Percentiles rank a stretch among this genome's conserved stretches.
phyloP scores from a whole-genome alignment of 2,113 vertebrate species.

The Atractosteus spatula region DNA sequence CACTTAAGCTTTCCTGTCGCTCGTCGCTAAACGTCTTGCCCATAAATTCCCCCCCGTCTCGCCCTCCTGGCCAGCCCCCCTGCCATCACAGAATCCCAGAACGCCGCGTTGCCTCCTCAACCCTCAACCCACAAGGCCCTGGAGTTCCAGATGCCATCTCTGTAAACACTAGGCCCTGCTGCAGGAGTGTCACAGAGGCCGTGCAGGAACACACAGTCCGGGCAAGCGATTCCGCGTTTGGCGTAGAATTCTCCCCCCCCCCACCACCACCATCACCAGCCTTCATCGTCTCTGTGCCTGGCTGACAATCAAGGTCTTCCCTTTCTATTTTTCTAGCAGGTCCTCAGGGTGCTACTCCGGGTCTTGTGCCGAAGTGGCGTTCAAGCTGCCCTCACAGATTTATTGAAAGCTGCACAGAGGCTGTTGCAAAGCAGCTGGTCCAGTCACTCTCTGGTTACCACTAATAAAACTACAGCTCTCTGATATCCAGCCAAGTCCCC shows the following conservation, averaged over 20 bases:
- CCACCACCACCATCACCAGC: slow-evolving; percentile 5
- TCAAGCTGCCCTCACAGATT: slow-evolving; percentile 18
- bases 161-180: no score
- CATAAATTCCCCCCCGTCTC: no score
- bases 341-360: slow-evolving; percentile 4
- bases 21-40: no score
- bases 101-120: no score
- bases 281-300: slow-evolving; percentile 12
- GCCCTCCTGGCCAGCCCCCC: no score
- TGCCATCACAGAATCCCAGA: no score
- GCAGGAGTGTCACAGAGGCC: no score
- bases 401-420: slow-evolving; percentile 35
- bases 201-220: background rate
- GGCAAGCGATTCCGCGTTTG: background rate
- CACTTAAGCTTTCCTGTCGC: no score
- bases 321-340: background rate
- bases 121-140: no score
- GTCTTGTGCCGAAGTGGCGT: background rate
- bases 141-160: no score
- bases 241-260: background rate
- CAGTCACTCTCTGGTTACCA: slow-evolving; percentile 15
- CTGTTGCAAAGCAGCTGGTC: slow-evolving; percentile 18
- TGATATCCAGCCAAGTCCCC: slow-evolving; percentile 58
- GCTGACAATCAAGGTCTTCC: background rate
- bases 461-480: slow-evolving; percentile 50